Base-by-base conservation (phyloP, 2,888 invertebrate genomes). In the Drosophila paranaensis region DNA sequence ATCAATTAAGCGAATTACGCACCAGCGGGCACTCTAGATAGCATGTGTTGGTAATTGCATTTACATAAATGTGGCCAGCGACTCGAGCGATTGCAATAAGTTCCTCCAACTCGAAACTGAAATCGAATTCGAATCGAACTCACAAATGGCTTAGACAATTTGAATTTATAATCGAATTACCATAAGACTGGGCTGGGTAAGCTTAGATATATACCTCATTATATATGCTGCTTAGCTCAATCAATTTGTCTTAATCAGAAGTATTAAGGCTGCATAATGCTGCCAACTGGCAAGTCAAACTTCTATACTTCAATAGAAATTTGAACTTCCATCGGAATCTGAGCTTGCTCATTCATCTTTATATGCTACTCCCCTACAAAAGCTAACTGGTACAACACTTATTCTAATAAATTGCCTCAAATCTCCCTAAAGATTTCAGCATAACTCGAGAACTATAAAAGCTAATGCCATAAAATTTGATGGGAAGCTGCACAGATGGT, bases 1-100 rank as follows among this genome's bases (percentile, higher is more conserved):
- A 84, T 90, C 89, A 77, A 85, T 85, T 89, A 88, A 88, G 60
- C 51, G 71, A 63, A 77, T 80, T 77, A 66, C 72, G 66, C 77
- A 55, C 60, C 66, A 66, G 27, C 51, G 46, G 63, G 3, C 13
- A 48, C 13, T 55, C 37, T 30, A 33, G 71, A 65, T 70, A 75
- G 33, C 57, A 65, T 42, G 71, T 58, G 76, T 46, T 50, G 16
- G 33, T 60, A 76, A 76, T 76, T 76, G 63, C 63, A 68, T 61
- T 57, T 57, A 54, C 39, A 40, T 54, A 50, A 77, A 50, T 43
- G 42, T 51, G 16, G 55, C 45, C 25, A 10, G 30, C 14, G 20
- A 35, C 25, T 61, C 54, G 14, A 20, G 3, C 56, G 50, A 54
- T 16, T 35, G 5, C 30, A 40, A 20, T 50, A 3, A 14, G 25